Evolutionary conservation across 2,888 invertebrate genomes (phyloP).

Genomic region (Protodeltote pygarga): DNA sequence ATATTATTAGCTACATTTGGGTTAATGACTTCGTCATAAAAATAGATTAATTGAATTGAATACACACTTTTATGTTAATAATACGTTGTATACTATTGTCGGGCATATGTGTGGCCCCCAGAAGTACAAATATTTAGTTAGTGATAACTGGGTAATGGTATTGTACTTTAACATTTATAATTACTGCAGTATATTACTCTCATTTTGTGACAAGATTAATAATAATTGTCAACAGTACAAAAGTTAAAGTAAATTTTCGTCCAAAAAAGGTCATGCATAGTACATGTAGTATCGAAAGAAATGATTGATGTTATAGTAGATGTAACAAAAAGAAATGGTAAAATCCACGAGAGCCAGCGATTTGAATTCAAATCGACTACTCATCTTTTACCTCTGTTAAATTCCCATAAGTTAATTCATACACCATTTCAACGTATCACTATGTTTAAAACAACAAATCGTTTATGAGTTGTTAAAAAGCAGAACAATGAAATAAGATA

Average conservation of each 20-base stretch:
- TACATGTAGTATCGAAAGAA: slow-evolving; percentile 51
- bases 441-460: slow-evolving; percentile 29
- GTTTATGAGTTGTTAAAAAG: slow-evolving; percentile 42
- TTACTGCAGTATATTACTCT: too few relatives aligned
- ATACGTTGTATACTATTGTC: slow-evolving; percentile 10
- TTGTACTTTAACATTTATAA: slow-evolving; percentile 35
- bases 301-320: slow-evolving; percentile 58
- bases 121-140: slow-evolving; percentile 47
- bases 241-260: slow-evolving; percentile 59
- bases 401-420: slow-evolving; percentile 12
- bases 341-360: slow-evolving; percentile 41
- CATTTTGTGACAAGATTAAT: slow-evolving; percentile 48
- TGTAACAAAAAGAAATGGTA: slow-evolving; percentile 15
- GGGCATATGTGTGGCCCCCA: slow-evolving; percentile 36
- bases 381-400: slow-evolving; percentile 6
- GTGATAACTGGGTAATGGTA: slow-evolving; percentile 52
- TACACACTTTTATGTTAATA: slow-evolving; percentile 32
- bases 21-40: slow-evolving; percentile 30
- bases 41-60: slow-evolving; percentile 31
- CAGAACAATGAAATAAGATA: slow-evolving; percentile 49
- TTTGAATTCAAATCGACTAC: slow-evolving; percentile 11
- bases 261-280: slow-evolving; percentile 50
- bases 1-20: slow-evolving; percentile 25
- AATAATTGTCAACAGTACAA: slow-evolving; percentile 55
- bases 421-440: not conserved